Base-by-base conservation (phyloP, 2,888 invertebrate genomes). In the Coelopa pilipes region DNA sequence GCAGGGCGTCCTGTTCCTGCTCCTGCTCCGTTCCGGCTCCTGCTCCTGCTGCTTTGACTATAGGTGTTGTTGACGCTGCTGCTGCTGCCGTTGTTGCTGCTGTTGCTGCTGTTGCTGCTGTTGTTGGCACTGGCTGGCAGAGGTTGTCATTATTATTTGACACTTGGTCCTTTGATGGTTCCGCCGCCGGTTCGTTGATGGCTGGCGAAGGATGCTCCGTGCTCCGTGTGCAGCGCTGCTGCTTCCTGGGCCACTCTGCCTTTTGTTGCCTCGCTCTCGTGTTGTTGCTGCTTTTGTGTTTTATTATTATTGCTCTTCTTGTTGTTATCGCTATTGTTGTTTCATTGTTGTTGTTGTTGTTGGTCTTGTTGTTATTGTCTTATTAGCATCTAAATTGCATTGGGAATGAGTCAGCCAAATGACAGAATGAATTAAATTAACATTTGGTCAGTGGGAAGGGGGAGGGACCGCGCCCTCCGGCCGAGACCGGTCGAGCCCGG, bases 321-420 rank as follows among this genome's bases (percentile, higher is more conserved):
- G 47, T 65, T 65, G 63, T 11, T 49, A 5, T 1, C 13, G 13
- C 47, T 47, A 46, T 66, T 66, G 49, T 19, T 66, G 66, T 66
- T 66, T 19, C 17, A 21, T 49, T 49, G 66, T 63, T 47, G 47
- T 46, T 45, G 63, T n/a, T 63, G 63, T 46, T 63, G 24, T 49
- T 49, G 66, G 45, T 47, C 17, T 46, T 47, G 63, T 19, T 65
- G 63, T 47, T 65, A 15, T 66, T 17, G 47, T 66, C 49, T 49
- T 49, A 66, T 74, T 74, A 74, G 74, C 75, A 75, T 75, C 57
- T 72, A 73, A 70, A 75, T 75, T 75, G 72, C 75, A 47, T 68
- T 17, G 46, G 69, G 50, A 69, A 47, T 69, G 59, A 46, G 57
- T 47, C 46, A 24, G 69, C 21, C 45, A 45, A 55, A 46, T 59